Percentiles rank a stretch among this genome's conserved stretches.
phyloP scores from a whole-genome alignment of 2,888 invertebrate species.

The Epinotia nisella region DNA sequence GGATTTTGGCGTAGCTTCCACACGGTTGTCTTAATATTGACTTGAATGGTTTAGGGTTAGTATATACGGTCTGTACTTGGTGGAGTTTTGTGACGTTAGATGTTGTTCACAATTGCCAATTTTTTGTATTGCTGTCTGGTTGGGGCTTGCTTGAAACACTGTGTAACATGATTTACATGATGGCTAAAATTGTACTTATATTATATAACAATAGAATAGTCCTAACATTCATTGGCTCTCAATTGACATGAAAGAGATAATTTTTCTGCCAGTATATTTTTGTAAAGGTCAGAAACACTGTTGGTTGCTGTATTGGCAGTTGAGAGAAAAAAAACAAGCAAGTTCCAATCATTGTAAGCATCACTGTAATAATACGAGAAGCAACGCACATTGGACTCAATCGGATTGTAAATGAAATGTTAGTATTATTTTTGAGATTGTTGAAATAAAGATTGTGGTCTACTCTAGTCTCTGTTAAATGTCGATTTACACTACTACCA shows the following conservation, averaged over 20 bases:
- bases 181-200: slow-evolving; percentile 10
- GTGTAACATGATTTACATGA: too few relatives aligned
- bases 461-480: slow-evolving; percentile 64
- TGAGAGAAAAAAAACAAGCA: slow-evolving; percentile 10
- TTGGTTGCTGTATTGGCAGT: neutral
- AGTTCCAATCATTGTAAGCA: slow-evolving; percentile 30
- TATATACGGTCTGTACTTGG: slow-evolving; percentile 28
- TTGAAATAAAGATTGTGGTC: slow-evolving; percentile 56
- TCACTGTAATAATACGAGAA: slow-evolving; percentile 36
- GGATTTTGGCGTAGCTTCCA: slow-evolving; percentile 9
- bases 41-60: slow-evolving; percentile 17
- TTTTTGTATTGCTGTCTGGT: slow-evolving; percentile 32
- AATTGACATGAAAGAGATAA: too few relatives aligned
- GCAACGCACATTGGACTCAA: slow-evolving; percentile 55
- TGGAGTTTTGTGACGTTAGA: slow-evolving; percentile 26
- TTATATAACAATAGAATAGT: neutral
- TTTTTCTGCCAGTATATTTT: too few relatives aligned
- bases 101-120: slow-evolving; percentile 41
- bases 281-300: neutral
- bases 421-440: slow-evolving; percentile 60
- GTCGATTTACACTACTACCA: slow-evolving; percentile 48
- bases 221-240: too few relatives aligned
- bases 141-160: neutral
- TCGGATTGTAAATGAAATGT: slow-evolving; percentile 46
- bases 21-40: slow-evolving; percentile 1